These are phyloP conservation scores for Ceratosolen solmsi DNA, from an alignment of 1,140 invertebrate genomes.

Conservation along the genomic window DNA sequence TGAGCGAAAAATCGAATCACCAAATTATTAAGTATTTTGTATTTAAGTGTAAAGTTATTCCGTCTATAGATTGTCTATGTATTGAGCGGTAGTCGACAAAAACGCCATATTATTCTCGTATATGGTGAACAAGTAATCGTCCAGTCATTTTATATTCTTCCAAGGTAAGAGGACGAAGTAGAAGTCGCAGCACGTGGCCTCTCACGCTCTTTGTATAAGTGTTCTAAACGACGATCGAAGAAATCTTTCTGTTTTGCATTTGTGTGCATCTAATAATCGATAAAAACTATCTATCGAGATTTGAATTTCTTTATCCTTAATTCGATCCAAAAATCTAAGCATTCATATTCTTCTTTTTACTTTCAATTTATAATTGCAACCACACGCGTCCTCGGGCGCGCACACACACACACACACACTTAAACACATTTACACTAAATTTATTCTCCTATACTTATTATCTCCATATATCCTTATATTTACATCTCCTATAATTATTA, in stretches of 20 bases:
- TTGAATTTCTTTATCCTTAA: too few relatives aligned
- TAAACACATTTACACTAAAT: too few relatives aligned
- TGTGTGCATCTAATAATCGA: background rate
- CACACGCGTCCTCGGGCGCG: too few relatives aligned
- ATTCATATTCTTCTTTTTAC: too few relatives aligned
- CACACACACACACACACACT: too few relatives aligned
- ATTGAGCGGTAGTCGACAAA: constrained; percentile 52
- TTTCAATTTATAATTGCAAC: too few relatives aligned
- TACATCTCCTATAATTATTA: too few relatives aligned
- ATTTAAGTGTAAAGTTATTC: constrained; percentile 22
- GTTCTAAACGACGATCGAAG: background rate
- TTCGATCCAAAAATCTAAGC: too few relatives aligned
- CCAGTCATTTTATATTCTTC: constrained; percentile 13
- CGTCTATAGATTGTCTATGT: constrained; percentile 68
- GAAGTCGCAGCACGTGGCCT: background rate
- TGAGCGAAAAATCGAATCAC: background rate
- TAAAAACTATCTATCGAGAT: background rate
- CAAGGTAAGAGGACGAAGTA: background rate
- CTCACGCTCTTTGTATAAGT: background rate
- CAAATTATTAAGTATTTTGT: background rate
- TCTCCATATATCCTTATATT: too few relatives aligned
- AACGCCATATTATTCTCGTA: constrained; percentile 71
- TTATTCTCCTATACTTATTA: too few relatives aligned
- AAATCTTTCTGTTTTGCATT: background rate
- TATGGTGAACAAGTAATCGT: constrained; percentile 65